Percentiles rank a stretch among this genome's conserved stretches.
Evolutionary conservation across 2,797 vertebrate genomes (phyloP).

Genomic region (Helostoma temminkii): DNA sequence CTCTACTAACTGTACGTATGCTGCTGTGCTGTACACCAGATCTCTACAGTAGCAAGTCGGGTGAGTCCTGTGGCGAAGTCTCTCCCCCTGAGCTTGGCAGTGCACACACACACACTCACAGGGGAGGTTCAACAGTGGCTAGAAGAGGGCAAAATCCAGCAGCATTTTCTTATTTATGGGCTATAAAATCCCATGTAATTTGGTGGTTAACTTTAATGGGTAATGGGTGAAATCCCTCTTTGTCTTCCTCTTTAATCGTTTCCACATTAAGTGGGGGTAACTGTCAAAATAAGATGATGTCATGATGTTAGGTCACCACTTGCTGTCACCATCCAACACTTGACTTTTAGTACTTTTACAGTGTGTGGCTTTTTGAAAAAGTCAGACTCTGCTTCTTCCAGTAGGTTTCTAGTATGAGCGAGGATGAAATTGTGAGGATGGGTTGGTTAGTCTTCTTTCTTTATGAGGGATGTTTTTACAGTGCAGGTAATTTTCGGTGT

Average conservation of each 20-base stretch:
- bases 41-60: slow-evolving; percentile 46
- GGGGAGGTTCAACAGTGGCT: slow-evolving; percentile 75
- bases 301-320: slow-evolving; percentile 75
- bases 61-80: slow-evolving; percentile 62
- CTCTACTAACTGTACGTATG: slow-evolving; percentile 29
- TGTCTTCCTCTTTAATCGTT: slow-evolving; percentile 81
- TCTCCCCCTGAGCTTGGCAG: slow-evolving; percentile 74
- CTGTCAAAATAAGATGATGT: slow-evolving; percentile 81
- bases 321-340: slow-evolving; percentile 71
- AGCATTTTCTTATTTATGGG: slow-evolving; percentile 82
- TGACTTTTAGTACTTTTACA: slow-evolving; percentile 54
- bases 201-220: slow-evolving; percentile 83
- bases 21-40: slow-evolving; percentile 22
- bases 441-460: slow-evolving; percentile 52
- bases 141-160: slow-evolving; percentile 74
- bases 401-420: slow-evolving; percentile 17
- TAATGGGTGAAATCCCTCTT: slow-evolving; percentile 83
- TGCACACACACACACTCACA: slow-evolving; percentile 41
- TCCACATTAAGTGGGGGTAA: slow-evolving; percentile 80
- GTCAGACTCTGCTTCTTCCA: not conserved
- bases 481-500: slow-evolving; percentile 46
- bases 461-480: slow-evolving; percentile 46
- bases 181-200: slow-evolving; percentile 84
- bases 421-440: slow-evolving; percentile 44
- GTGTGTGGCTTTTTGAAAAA: slow-evolving; percentile 31